Evolutionary conservation across 2,888 invertebrate species (phyloP), one percentile per base, ranked within the genome.

Genomic region (Sinelater perroti): DNA sequence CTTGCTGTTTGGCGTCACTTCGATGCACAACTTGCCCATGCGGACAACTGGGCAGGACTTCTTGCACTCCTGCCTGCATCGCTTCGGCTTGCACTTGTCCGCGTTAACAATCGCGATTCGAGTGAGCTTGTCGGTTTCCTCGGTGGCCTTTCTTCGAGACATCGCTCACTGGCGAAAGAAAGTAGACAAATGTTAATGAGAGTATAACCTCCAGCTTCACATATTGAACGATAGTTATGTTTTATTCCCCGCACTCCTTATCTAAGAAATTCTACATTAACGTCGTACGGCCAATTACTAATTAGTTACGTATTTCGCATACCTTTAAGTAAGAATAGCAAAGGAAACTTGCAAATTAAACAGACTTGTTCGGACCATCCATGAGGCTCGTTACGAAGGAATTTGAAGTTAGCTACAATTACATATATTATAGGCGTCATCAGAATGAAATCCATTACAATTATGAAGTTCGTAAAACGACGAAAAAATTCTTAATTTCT

Each of bases 21-120:
- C 97, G 72, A 99, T 99, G 78, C 99, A 99, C 30, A 98, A 86
- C 80, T 99, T 99, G 75, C 98, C 99, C 95, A 97, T 97, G 67
- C 98, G 87, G 60, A 97, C 97, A 54, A 99, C 98, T 1, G 99
- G 99, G 79, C 99, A 99, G 49, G 95, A 94, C 74, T 95, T 94
- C 77, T 99, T 99, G 81, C 99, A 99, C 75, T 98, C 97, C 79
- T 98, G 97, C 53, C 97, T 88, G 81, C 99, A 99, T 84, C 97
- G 86, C 80, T 99, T 99, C 1, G 99, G 99, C 79, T 99, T 99
- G 80, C 99, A 99, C 75, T 96, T 95, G 82, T 99, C 99, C 67
- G 91, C 89, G 79, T 94, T 97, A 63, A 98, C 97, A 72, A 98
- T 97, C 63, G 98, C 97, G 78, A 98, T 97, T 82, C 97, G 89